Base-by-base conservation (phyloP, 2,113 vertebrate species). In the Cyanocitta stelleri region DNA sequence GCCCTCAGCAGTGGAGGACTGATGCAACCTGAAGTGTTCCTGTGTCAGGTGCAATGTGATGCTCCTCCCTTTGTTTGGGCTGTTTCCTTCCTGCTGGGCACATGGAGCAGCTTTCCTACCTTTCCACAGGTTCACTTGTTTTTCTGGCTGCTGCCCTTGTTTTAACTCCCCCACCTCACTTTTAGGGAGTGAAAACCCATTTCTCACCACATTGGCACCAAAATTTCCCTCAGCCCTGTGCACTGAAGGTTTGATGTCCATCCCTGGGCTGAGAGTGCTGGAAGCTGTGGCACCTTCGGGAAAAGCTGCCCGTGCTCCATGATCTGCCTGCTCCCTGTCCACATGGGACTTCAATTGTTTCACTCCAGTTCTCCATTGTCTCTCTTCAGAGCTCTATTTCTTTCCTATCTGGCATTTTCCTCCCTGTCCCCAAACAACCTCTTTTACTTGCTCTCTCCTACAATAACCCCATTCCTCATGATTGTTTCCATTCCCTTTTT, bases 401-500 rank as follows among this genome's bases (percentile, higher is more conserved):
- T 96, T 93, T 49, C 88, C 95, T 96, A 93, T 95, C 95, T 96
- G 96, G 92, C 96, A 90, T 92, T 93, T 91, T 35, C 94, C 21
- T 96, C 67, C 1, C 85, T 97, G 96, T 97, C 96, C 96, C 92
- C 67, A n/a, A 12, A 85, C 95, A 93, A 96, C 96, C 95, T 66
- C 94, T 88, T 87, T 44, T 64, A 64, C 94, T 95, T 82, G 85
- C 88, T 93, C 78, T 94, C 82, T 94, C 82, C 95, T 95, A 79
- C 90, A 97, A 93, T 97, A 94, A 92, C 82, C 29, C 75, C 85
- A 80, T 85, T 83, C 85, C 95, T 95, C 63, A 7, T 90, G 71
- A 92, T 95, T 95, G 94, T 96, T 96, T 96, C 93, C 91, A 87
- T 84, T 87, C 84, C 59, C 35, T 93, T 76, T 58, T 19, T 56